These are phyloP conservation scores for Rhinogobio ventralis DNA, from an alignment of 2,797 vertebrate genomes.

Conservation along the genomic window DNA sequence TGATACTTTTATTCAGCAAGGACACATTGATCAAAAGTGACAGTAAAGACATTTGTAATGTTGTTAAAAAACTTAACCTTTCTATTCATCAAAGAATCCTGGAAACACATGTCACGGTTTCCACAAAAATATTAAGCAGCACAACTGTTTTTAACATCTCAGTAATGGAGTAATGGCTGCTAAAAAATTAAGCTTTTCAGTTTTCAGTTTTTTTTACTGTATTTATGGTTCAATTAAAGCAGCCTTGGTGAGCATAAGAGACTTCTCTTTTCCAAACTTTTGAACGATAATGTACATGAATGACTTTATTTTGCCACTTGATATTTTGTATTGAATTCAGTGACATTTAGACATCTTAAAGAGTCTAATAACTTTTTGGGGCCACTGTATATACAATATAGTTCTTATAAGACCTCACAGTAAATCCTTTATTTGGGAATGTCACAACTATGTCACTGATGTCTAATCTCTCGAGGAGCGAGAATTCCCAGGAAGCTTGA, in stretches of 20 bases:
- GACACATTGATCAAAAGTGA: neutral
- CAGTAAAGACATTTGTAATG: neutral
- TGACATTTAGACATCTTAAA: neutral
- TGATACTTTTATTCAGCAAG: neutral
- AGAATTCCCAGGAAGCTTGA: slow-evolving; percentile 3
- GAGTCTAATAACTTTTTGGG: neutral
- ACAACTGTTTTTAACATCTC: neutral
- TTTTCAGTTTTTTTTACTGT: neutral
- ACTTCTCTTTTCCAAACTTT: neutral
- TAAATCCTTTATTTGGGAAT: slow-evolving; percentile 30
- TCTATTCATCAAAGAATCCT: neutral
- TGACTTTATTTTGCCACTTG: neutral
- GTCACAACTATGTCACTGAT: slow-evolving; percentile 15
- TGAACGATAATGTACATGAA: neutral
- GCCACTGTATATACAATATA: neutral
- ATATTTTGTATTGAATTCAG: neutral
- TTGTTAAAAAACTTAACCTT: neutral
- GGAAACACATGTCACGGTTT: no score
- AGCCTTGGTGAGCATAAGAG: neutral
- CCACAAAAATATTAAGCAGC: neutral
- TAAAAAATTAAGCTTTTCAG: neutral
- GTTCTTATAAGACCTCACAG: neutral
- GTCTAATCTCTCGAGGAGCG: neutral
- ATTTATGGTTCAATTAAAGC: neutral
- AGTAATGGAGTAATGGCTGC: neutral